phyloP scores from a whole-genome alignment of 2,113 vertebrate genomes.

The Pygoscelis adeliae region DNA sequence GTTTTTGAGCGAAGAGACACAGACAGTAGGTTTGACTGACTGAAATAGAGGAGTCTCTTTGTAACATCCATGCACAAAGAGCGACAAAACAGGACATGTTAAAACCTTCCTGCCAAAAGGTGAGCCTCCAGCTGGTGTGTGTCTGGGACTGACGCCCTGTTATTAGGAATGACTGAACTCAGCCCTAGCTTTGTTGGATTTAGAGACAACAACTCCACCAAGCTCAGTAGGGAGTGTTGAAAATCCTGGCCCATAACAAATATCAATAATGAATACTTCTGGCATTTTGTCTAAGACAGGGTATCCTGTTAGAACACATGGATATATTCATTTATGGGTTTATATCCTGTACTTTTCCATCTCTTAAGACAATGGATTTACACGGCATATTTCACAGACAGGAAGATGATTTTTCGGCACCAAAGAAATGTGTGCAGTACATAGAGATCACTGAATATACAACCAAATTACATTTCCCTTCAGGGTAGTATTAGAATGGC shows the following conservation, averaged over 20 bases:
- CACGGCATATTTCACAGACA: neutral
- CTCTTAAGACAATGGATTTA: neutral
- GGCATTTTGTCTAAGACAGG: neutral
- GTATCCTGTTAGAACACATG: neutral
- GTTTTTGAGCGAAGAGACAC: neutral
- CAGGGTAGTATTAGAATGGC: conserved; percentile 4
- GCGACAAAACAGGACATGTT: accelerated
- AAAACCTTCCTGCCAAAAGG: neutral
- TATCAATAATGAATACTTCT: neutral
- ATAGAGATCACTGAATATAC: neutral
- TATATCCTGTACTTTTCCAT: neutral
- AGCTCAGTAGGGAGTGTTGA: neutral
- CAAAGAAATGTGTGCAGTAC: neutral
- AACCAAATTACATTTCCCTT: neutral
- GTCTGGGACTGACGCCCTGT: neutral
- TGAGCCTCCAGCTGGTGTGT: neutral
- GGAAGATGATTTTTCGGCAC: neutral
- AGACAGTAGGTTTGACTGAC: neutral
- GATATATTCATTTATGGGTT: neutral
- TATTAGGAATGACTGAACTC: neutral
- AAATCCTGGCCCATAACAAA: neutral
- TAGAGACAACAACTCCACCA: neutral
- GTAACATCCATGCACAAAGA: neutral
- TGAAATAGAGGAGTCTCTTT: neutral
- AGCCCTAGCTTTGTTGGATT: neutral